Percentiles rank a stretch among this genome's conserved stretches.
Conservation (phyloP, 2,888 invertebrate species). For the Hydrotaea cyrtoneurina region DNA sequence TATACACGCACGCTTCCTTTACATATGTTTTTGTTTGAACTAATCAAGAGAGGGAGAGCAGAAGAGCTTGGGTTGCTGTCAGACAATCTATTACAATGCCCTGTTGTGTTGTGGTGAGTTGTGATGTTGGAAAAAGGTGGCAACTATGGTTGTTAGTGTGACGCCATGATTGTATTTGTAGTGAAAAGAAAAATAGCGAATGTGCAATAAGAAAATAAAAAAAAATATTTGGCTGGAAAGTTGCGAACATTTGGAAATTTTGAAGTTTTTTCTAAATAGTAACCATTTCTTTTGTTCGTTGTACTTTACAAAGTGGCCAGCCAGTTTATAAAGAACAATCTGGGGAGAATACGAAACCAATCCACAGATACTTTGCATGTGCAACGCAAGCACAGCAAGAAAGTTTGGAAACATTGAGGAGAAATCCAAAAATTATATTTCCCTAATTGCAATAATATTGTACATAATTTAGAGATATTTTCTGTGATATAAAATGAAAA, state of each 20-base stretch:
- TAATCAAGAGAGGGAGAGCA: neutral
- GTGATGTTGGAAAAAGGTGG: constrained; percentile 32
- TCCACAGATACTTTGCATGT: no score
- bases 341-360: no score
- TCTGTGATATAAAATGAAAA: constrained; percentile 43
- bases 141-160: constrained; percentile 46
- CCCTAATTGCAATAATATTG: neutral
- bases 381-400: constrained; percentile 13
- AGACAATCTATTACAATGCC: constrained; percentile 45
- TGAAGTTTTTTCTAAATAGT: no score
- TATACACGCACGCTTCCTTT: constrained; percentile 24
- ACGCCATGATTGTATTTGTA: constrained; percentile 69
- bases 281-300: no score
- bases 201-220: constrained; percentile 8
- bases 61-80: neutral
- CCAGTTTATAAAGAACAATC: neutral
- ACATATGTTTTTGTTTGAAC: constrained; percentile 26
- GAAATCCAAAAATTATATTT: neutral
- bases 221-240: no score
- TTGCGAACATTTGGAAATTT: no score
- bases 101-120: neutral
- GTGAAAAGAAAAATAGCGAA: neutral
- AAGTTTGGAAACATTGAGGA: constrained; percentile 12
- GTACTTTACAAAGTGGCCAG: no score
- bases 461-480: constrained; percentile 25